Evolutionary conservation across 1,140 invertebrate genomes (phyloP), one percentile per base, ranked within the genome.

Genomic region (Ephestia elutella): DNA sequence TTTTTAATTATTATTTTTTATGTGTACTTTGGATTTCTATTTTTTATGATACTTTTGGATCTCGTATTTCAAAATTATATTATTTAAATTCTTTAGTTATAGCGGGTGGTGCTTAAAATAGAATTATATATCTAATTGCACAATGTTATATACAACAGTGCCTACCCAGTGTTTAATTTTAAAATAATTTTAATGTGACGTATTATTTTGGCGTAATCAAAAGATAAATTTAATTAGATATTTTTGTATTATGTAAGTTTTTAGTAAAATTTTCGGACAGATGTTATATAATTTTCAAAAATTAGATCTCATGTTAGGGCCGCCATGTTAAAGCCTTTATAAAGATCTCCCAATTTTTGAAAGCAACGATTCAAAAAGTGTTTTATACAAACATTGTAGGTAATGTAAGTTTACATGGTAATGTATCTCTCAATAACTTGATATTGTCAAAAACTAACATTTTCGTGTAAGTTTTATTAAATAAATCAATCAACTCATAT

Each of bases 261-360:
- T 73, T 73, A 79, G 74, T 71, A 80, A 84, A 80, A 71, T 75
- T 63, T 64, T 44, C 38, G 38, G 63, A 73, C 54, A 64, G 67
- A 63, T 59, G 70, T 75, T 54, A 67, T 25, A n/a, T 68, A 78
- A 74, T 77, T 87, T 77, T 83, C 73, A 81, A 87, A 81, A 85
- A 82, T 74, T 80, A 80, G 83, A 86, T 86, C 83, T 86, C 83
- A 86, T 81, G 73, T 73, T 72, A 62, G 68, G 78, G 82, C 76
- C 72, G 63, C 62, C 57, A 65, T 67, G 65, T 65, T 58, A 62
- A 67, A 78, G 80, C 76, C 78, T 78, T 76, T 69, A 63, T 59
- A 79, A 63, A 75, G 82, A 85, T 86, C 81, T 87, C 82, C 73
- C 72, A 68, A 66, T 59, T 71, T 80, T 83, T 82, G 74, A 71